phyloP scores from a whole-genome alignment of 2,113 vertebrate species.

The Erythrocebus patas region DNA sequence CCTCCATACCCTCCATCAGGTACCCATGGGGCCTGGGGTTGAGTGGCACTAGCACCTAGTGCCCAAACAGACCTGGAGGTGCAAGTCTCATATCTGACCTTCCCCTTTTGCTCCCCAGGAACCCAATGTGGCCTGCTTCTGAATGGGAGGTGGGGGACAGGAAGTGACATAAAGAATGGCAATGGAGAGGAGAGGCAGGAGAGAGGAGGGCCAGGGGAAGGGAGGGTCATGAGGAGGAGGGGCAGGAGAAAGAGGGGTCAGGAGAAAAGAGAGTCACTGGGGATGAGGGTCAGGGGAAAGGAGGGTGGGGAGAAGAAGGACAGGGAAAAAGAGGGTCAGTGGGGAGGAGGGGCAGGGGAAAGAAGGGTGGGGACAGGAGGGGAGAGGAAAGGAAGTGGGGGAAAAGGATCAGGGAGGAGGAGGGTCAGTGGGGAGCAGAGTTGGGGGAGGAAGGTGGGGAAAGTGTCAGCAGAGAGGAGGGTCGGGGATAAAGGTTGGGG shows the following conservation, averaged over 20 bases:
- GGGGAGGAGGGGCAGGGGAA: too few relatives aligned
- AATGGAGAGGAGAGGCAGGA: too few relatives aligned
- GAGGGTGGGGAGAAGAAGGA: not conserved
- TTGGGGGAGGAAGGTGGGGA: too few relatives aligned
- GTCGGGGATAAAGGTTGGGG: too few relatives aligned
- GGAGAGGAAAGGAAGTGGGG: too few relatives aligned
- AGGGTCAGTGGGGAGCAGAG: too few relatives aligned
- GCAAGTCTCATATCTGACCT: not conserved
- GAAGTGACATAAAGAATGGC: not conserved
- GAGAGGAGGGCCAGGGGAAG: not conserved
- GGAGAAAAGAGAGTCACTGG: not conserved
- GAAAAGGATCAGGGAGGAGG: too few relatives aligned
- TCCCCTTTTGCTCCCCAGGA: accelerated
- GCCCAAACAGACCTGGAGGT: not conserved
- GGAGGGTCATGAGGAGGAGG: not conserved
- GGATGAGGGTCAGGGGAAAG: not conserved
- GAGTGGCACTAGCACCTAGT: too few relatives aligned
- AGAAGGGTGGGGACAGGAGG: too few relatives aligned
- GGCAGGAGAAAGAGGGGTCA: not conserved
- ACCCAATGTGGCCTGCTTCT: not conserved
- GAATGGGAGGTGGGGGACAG: not conserved
- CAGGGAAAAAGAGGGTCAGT: too few relatives aligned
- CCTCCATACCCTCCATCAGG: constrained; percentile 53
- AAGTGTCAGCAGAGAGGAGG: too few relatives aligned
- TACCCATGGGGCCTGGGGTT: not conserved